These are phyloP conservation scores for Eupithecia tripunctaria DNA, from an alignment of 2,888 invertebrate species.

Conservation along the genomic window DNA sequence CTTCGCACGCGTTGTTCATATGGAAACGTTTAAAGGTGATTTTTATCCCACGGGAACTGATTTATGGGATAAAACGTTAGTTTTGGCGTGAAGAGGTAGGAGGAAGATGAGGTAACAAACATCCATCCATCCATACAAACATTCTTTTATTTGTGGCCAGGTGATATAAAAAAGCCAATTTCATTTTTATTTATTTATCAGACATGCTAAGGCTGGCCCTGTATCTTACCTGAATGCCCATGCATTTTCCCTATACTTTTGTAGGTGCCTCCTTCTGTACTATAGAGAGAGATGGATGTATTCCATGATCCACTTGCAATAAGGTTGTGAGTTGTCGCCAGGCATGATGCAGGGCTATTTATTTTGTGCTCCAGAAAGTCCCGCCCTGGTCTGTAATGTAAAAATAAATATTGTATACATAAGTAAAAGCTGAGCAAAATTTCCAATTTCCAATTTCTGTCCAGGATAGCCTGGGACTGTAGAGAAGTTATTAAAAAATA, in stretches of 20 bases:
- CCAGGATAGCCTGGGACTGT: too few species aligned
- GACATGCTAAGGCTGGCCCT: background rate
- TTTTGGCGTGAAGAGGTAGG: too few species aligned
- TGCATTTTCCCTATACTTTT: slow-evolving; percentile 84
- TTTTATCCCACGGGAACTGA: too few species aligned
- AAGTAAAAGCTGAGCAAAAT: background rate
- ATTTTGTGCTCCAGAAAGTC: slow-evolving; percentile 85
- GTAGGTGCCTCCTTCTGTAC: slow-evolving; percentile 79
- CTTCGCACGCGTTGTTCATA: too few species aligned
- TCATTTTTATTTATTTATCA: background rate
- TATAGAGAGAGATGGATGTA: slow-evolving; percentile 82
- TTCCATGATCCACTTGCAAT: slow-evolving; percentile 86
- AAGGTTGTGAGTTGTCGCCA: slow-evolving; percentile 82
- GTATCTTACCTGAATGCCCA: slow-evolving; percentile 70
- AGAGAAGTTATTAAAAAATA: too few species aligned
- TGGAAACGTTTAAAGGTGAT: too few species aligned
- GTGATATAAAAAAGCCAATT: background rate
- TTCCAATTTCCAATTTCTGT: too few species aligned
- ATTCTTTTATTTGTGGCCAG: background rate
- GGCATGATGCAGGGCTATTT: slow-evolving; percentile 85
- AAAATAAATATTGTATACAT: background rate
- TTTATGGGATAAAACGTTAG: too few species aligned
- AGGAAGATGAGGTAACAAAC: too few species aligned
- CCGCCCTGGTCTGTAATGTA: slow-evolving; percentile 85
- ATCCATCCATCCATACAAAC: too few species aligned